These are phyloP conservation scores for Erinaceus europaeus DNA, from an alignment of 2,113 vertebrate species.

Conservation along the genomic window DNA sequence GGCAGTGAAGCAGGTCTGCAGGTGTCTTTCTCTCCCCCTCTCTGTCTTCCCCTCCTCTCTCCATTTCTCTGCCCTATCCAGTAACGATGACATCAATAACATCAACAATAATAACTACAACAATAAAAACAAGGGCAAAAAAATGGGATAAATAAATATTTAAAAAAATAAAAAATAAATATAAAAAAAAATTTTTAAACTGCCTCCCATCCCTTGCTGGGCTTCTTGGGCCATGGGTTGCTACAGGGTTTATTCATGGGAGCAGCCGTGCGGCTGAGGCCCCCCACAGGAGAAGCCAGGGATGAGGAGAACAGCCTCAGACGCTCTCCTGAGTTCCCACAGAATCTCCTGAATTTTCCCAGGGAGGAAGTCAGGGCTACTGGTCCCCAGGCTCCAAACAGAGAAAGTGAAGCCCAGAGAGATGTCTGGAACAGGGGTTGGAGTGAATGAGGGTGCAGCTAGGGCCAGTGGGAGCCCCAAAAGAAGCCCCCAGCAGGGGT, in stretches of 20 bases:
- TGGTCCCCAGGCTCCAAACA: not conserved
- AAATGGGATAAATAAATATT: no score
- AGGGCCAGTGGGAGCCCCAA: not conserved
- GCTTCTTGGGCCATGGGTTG: not conserved
- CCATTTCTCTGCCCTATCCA: no score
- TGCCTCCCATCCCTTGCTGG: not conserved
- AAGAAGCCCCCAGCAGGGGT: fast-evolving
- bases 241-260: not conserved
- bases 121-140: no score
- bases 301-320: not conserved
- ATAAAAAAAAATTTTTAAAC: no score
- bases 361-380: fast-evolving
- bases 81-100: no score
- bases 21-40: no score
- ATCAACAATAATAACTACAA: no score
- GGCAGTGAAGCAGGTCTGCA: no score
- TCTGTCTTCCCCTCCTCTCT: no score
- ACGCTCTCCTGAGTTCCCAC: fast-evolving
- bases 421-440: not conserved
- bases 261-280: not conserved
- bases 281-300: not conserved
- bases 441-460: not conserved
- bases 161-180: no score
- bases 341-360: not conserved
- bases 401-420: not conserved